These are phyloP conservation scores for Calephelis nemesis DNA, from an alignment of 1,140 invertebrate species.

Conservation along the genomic window DNA sequence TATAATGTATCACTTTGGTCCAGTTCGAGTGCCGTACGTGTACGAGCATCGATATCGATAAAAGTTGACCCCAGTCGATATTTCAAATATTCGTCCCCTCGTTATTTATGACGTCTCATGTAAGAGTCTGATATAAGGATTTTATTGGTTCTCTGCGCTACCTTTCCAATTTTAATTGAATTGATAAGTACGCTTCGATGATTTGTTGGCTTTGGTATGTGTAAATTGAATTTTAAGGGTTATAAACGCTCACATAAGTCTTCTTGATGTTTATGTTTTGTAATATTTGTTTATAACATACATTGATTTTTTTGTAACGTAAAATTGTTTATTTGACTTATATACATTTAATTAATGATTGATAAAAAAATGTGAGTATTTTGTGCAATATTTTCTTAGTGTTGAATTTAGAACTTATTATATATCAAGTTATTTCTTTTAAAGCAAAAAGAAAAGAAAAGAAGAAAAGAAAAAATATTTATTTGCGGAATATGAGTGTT, in stretches of 20 bases:
- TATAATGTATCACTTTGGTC: slow-evolving; percentile 58
- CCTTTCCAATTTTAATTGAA: slow-evolving; percentile 63
- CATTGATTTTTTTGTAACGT: too few species aligned
- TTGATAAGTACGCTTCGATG: slow-evolving; percentile 53
- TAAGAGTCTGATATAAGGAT: slow-evolving; percentile 53
- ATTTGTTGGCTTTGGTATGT: slow-evolving; percentile 39
- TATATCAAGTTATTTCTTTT: too few species aligned
- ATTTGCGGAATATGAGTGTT: too few species aligned
- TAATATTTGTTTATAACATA: background rate
- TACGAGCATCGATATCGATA: slow-evolving; percentile 52
- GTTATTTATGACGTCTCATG: slow-evolving; percentile 55
- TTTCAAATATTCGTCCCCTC: slow-evolving; percentile 47
- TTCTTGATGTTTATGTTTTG: slow-evolving; percentile 1
- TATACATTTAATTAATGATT: too few species aligned
- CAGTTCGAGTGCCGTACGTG: slow-evolving; percentile 47
- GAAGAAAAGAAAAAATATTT: too few species aligned
- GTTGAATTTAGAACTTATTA: too few species aligned
- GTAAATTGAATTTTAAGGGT: slow-evolving; percentile 15
- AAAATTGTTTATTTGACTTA: too few species aligned
- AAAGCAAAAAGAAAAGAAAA: too few species aligned
- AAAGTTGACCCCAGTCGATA: slow-evolving; percentile 44
- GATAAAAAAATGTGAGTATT: too few species aligned
- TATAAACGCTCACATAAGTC: background rate
- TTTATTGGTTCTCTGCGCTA: slow-evolving; percentile 52
- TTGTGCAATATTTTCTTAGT: too few species aligned